Evolutionary conservation across 2,113 vertebrate genomes (phyloP).

Genomic region (Pachycephala philippinensis): DNA sequence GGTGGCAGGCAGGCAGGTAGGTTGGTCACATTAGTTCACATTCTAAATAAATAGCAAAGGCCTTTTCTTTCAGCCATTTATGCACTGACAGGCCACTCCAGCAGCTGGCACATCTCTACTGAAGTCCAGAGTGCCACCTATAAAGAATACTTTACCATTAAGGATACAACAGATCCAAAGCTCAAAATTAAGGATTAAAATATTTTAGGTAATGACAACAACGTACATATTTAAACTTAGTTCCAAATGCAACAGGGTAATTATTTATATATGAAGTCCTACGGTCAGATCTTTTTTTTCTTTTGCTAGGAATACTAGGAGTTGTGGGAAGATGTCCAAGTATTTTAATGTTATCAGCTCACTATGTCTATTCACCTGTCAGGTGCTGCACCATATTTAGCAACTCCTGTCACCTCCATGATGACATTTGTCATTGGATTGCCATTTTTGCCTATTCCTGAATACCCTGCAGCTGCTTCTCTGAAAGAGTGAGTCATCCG

Average conservation of each 20-base stretch:
- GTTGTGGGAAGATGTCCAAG: not conserved
- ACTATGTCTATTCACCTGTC: not conserved
- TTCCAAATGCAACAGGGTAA: not conserved
- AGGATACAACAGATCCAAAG: not conserved
- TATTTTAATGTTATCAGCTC: not conserved
- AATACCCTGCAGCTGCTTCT: conserved; percentile 29
- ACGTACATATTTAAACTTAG: not conserved
- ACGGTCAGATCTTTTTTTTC: not conserved
- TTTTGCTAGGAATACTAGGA: not conserved
- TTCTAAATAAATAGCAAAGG: not conserved
- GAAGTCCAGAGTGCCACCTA: not conserved
- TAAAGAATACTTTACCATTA: not conserved
- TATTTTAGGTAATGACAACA: not conserved
- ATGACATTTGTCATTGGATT: not conserved
- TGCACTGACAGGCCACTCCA: not conserved
- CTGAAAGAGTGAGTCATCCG: conserved; percentile 15
- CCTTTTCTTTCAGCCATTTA: not conserved
- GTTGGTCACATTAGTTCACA: not conserved
- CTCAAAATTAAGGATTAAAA: not conserved
- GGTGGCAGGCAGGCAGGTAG: not conserved
- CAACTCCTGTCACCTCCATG: not conserved
- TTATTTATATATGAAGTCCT: not conserved
- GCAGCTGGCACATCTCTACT: not conserved
- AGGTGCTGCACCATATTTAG: not conserved
- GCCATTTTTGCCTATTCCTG: not conserved